Conservation (phyloP, 2,113 vertebrate genomes). For the Pogona vitticeps region DNA sequence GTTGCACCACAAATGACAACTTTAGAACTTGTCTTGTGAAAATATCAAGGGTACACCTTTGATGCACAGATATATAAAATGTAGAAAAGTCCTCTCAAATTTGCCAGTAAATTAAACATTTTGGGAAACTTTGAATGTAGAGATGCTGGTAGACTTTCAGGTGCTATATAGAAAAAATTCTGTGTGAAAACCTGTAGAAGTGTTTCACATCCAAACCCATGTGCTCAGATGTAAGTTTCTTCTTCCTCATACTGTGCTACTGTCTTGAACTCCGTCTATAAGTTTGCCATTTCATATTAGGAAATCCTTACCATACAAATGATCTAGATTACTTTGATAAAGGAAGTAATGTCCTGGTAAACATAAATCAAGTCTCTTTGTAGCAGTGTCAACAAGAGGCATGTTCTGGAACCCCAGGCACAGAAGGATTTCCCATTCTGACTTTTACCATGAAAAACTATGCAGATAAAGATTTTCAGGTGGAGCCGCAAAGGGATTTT, state of each 20-base stretch:
- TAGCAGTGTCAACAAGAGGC: not conserved
- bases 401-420: not conserved
- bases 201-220: not conserved
- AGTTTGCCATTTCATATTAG: not conserved
- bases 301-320: not conserved
- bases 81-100: not conserved
- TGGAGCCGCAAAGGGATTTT: not conserved
- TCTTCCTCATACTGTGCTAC: not conserved
- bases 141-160: slow-evolving; percentile 1
- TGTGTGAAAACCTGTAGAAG: not conserved
- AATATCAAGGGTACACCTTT: slow-evolving; percentile 4
- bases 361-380: not conserved
- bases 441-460: slow-evolving; percentile 1
- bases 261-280: too few relatives aligned
- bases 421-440: not conserved
- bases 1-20: slow-evolving; percentile 37
- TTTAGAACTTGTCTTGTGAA: slow-evolving; percentile 7
- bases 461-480: not conserved
- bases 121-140: slow-evolving; percentile 1
- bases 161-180: not conserved
- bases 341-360: not conserved
- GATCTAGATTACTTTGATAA: not conserved
- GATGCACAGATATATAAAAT: not conserved
- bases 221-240: not conserved
- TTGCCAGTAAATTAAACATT: slow-evolving; percentile 11